These are phyloP conservation scores for Habroteleia sp. DNA, from an alignment of 2,888 invertebrate species.

Conservation along the genomic window DNA sequence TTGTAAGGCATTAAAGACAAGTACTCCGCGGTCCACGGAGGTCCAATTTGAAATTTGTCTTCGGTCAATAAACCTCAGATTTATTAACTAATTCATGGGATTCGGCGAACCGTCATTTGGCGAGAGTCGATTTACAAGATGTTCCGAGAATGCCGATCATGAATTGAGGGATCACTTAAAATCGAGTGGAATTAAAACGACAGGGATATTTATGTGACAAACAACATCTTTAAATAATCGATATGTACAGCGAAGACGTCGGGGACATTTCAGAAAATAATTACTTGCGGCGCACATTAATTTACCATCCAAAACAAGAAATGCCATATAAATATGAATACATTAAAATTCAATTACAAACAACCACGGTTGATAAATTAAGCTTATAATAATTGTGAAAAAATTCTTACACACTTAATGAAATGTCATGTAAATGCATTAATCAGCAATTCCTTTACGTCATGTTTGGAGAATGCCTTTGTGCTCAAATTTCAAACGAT, in stretches of 20 bases:
- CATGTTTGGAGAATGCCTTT: too few species aligned
- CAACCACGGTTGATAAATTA: constrained; percentile 38
- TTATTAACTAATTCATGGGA: constrained; percentile 64
- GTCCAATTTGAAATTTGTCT: constrained; percentile 57
- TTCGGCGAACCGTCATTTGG: constrained; percentile 60
- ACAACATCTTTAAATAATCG: constrained; percentile 54
- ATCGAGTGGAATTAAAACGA: constrained; percentile 59
- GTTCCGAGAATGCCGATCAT: constrained; percentile 63
- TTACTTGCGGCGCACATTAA: constrained; percentile 46
- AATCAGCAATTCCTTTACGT: constrained; percentile 20
- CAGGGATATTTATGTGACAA: constrained; percentile 52
- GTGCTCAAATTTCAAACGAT: too few species aligned
- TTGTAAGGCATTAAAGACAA: constrained; percentile 29
- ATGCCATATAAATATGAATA: constrained; percentile 49
- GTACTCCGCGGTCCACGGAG: constrained; percentile 39
- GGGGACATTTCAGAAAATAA: constrained; percentile 44
- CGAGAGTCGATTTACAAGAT: constrained; percentile 57
- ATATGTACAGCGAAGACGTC: constrained; percentile 20
- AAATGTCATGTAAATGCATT: constrained; percentile 43
- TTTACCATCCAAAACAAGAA: constrained; percentile 37
- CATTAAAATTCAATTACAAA: constrained; percentile 56
- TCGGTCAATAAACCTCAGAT: constrained; percentile 64
- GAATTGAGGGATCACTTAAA: constrained; percentile 64
- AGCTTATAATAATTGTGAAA: constrained; percentile 21
- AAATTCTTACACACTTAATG: constrained; percentile 7